Percentiles rank a stretch among this genome's conserved stretches.
Evolutionary conservation across 2,113 vertebrate genomes (phyloP).

Genomic region (Oryzias curvinotus): DNA sequence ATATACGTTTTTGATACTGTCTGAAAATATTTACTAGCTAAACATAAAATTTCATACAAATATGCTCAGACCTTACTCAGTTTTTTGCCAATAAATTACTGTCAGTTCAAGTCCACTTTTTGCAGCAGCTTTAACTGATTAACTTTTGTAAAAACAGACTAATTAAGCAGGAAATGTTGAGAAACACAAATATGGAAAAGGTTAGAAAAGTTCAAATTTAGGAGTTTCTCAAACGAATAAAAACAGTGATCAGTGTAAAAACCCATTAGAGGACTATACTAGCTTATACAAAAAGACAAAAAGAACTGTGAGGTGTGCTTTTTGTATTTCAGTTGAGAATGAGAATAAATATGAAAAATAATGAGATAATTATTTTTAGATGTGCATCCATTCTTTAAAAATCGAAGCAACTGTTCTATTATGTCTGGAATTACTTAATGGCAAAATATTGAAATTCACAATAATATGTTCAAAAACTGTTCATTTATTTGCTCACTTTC

Average conservation of each 20-base stretch:
- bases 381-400: too few relatives aligned
- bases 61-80: neutral
- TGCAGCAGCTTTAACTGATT: constrained; percentile 3
- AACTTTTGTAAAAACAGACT: constrained; percentile 6
- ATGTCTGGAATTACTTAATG: too few relatives aligned
- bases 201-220: constrained; percentile 1
- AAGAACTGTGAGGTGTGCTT: too few relatives aligned
- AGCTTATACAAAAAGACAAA: too few relatives aligned
- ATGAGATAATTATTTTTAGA: too few relatives aligned
- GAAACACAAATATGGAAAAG: neutral
- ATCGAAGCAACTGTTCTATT: too few relatives aligned
- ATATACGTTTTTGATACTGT: neutral
- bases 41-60: neutral
- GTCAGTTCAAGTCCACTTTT: constrained; percentile 23
- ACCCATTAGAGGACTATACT: neutral
- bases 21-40: neutral
- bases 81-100: constrained; percentile 2
- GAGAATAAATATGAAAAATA: too few relatives aligned
- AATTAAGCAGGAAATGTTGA: constrained; percentile 9
- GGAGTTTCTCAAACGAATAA: neutral
- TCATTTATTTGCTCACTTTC: neutral
- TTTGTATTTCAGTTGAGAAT: too few relatives aligned
- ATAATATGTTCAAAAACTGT: too few relatives aligned
- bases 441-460: too few relatives aligned
- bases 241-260: neutral